Conservation (phyloP, 2,888 invertebrate species). For the Plemyria rubiginata region DNA sequence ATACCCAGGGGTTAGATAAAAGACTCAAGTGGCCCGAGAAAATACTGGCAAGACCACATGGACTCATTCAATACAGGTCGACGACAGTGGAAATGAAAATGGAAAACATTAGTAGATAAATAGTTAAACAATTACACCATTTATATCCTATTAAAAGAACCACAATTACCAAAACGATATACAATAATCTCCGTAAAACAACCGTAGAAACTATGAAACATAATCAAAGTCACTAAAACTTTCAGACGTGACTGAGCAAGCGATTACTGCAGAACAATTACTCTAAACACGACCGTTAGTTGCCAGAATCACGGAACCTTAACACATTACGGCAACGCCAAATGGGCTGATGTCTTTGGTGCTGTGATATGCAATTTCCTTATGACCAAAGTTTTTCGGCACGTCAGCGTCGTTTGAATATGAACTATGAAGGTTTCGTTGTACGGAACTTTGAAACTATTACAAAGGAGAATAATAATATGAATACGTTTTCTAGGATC, state of each 20-base stretch:
- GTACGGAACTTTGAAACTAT: slow-evolving; percentile 21
- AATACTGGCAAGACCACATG: no score
- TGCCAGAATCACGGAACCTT: slow-evolving; percentile 53
- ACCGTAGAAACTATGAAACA: slow-evolving; percentile 16
- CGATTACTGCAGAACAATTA: slow-evolving; percentile 31
- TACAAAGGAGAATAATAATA: slow-evolving; percentile 7
- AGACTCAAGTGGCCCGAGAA: no score
- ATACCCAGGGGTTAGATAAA: no score
- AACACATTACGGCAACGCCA: slow-evolving; percentile 52
- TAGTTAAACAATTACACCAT: no score
- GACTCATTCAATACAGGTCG: no score
- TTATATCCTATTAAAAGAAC: no score
- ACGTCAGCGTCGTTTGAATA: slow-evolving; percentile 29
- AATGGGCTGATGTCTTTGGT: slow-evolving; percentile 51
- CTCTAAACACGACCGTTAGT: slow-evolving; percentile 49
- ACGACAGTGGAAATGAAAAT: no score
- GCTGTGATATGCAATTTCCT: slow-evolving; percentile 52
- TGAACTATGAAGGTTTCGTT: slow-evolving; percentile 24
- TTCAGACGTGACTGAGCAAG: slow-evolving; percentile 14
- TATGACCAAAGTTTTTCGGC: slow-evolving; percentile 38
- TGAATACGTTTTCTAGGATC: background rate
- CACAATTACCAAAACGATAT: no score
- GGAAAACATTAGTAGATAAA: no score
- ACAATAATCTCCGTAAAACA: background rate
- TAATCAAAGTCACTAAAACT: slow-evolving; percentile 12